A percentile compares a stretch with the other conserved stretches of the same genome.
phyloP scores from a whole-genome alignment of 2,888 invertebrate genomes.

The Seira musarum region DNA sequence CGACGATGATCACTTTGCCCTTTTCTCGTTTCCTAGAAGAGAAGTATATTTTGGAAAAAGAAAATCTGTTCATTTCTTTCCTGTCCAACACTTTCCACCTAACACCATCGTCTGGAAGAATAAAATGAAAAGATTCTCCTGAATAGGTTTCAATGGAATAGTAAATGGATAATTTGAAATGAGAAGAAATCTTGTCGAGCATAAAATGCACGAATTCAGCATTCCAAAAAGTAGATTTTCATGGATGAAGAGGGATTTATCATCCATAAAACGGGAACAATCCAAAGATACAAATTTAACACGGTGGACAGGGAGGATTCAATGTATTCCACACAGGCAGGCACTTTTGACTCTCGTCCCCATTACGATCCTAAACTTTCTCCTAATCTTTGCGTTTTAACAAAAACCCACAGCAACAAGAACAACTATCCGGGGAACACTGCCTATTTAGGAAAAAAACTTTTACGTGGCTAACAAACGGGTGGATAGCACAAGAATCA shows the following conservation, averaged over 20 bases:
- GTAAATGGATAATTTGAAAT: not conserved
- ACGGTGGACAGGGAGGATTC: not conserved
- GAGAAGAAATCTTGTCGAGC: not conserved
- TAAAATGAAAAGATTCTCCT: not conserved
- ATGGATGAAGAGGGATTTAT: not conserved
- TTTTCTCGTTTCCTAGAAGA: too few relatives aligned
- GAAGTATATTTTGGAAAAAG: not conserved
- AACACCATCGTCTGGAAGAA: not conserved
- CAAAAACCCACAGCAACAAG: not conserved
- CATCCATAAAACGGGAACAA: not conserved
- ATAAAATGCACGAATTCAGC: not conserved
- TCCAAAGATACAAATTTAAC: not conserved
- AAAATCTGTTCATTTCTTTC: too few relatives aligned
- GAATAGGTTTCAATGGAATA: not conserved
- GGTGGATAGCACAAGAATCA: not conserved
- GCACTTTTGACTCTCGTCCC: not conserved
- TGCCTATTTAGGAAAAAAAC: too few relatives aligned
- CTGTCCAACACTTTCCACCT: not conserved
- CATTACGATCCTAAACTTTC: not conserved
- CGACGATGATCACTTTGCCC: not conserved
- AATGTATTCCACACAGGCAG: not conserved
- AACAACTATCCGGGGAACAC: not conserved
- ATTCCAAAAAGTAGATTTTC: not conserved
- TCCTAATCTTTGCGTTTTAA: not conserved
- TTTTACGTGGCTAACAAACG: too few relatives aligned